phyloP scores from a whole-genome alignment of 2,113 vertebrate genomes.

The Campylomormyrus tamandua region DNA sequence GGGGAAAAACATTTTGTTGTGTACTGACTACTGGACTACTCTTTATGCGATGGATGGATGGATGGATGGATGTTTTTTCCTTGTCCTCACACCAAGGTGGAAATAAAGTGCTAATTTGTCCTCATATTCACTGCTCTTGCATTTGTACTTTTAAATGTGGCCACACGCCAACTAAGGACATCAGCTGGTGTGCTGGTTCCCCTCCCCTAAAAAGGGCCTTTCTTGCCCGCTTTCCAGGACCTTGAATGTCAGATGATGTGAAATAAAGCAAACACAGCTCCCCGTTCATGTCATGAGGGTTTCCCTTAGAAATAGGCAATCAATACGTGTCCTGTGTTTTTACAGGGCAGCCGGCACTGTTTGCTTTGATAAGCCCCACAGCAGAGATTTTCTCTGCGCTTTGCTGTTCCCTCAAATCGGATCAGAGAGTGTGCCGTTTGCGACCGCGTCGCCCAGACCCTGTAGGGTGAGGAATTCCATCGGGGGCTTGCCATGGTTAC shows the following conservation, averaged over 20 bases:
- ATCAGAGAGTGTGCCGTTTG: not conserved
- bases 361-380: not conserved
- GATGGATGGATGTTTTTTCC: not conserved
- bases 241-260: not conserved
- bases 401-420: slow-evolving; percentile 8
- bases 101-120: not conserved
- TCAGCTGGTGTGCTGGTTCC: not conserved
- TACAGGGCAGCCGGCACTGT: no score
- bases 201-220: not conserved
- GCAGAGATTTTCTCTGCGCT: not conserved
- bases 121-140: not conserved
- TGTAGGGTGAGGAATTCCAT: not conserved
- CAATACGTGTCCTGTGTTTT: not conserved
- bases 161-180: not conserved
- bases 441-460: not conserved
- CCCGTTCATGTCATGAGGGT: not conserved
- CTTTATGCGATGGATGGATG: not conserved
- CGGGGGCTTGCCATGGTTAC: not conserved
- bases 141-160: not conserved
- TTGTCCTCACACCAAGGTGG: not conserved
- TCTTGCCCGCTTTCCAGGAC: not conserved
- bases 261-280: not conserved
- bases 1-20: not conserved
- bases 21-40: not conserved
- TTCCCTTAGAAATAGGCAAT: not conserved